Base-by-base conservation (phyloP, 2,888 invertebrate genomes). In the Mechanitis messenoides region DNA sequence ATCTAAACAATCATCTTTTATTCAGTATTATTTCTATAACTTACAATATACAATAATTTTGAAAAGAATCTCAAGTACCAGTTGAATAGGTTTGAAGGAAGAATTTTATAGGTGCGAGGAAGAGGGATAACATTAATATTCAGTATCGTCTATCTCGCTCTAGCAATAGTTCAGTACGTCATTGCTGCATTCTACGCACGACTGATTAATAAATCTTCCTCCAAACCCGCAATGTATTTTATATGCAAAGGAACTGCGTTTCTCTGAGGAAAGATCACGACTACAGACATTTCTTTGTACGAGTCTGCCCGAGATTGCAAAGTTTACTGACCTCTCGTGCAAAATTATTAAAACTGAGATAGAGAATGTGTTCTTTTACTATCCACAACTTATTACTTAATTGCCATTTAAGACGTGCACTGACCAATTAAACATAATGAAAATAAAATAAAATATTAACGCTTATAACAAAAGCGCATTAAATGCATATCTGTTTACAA, bases 151-250 rank as follows among this genome's bases (percentile, higher is more conserved):
- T 70, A 72, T 66, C 66, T 65, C 71, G 72, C 78, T 75, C 72
- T 74, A 74, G 71, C 71, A 71, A 74, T 78, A 80, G 73, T 80
- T 83, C 74, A 78, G 79, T 77, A 75, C 76, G 76, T 77, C 78
- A 83, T 83, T 83, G 80, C 73, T 70, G 79, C 78, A 82, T 83
- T 84, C 79, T 78, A 77, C 74, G 74, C 81, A 81, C 83, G 83
- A 75, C 74, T 72, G 71, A 69, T 71, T 78, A 72, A 83, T 86
- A 85, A 85, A 87, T 86, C 83, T 78, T 74, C 67, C 71, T 70
- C 58, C 67, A 70, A 70, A 70, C 77, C 78, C 70, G 79, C 81
- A 80, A 77, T 79, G 80, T 79, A 82, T 79, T 75, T 77, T 77
- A 78, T 77, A 80, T 79, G 76, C 77, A 64, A 59, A 73, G 71